Evolutionary conservation across 2,797 vertebrate species (phyloP).

Genomic region (Pangasius krempfi): DNA sequence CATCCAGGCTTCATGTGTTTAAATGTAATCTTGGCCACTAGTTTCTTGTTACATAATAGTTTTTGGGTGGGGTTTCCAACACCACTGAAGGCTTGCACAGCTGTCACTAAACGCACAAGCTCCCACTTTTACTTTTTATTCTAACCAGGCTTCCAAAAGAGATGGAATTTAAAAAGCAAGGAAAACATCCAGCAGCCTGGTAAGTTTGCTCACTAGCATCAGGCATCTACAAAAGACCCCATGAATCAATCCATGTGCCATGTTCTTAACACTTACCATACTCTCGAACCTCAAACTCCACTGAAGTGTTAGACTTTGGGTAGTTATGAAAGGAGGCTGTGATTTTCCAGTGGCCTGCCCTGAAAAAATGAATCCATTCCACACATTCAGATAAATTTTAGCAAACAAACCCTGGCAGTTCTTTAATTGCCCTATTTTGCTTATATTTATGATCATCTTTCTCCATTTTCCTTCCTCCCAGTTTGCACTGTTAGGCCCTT

Average conservation of each 20-base stretch:
- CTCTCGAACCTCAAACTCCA: conserved; percentile 72
- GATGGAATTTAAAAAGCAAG: neutral
- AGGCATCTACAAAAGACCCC: neutral
- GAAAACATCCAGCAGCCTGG: neutral
- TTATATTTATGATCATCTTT: neutral
- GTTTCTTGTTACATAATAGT: neutral
- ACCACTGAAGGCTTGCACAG: neutral
- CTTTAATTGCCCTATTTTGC: too few species aligned
- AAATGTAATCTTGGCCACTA: neutral
- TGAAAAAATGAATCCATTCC: conserved; percentile 43
- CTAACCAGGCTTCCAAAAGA: neutral
- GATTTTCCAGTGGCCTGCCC: conserved; percentile 73
- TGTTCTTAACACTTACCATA: conserved; percentile 62
- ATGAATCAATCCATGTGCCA: too few species aligned
- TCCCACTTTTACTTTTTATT: neutral
- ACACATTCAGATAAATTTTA: neutral
- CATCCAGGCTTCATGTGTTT: neutral
- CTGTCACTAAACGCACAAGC: neutral
- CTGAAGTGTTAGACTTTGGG: conserved; percentile 63
- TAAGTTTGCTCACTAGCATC: neutral
- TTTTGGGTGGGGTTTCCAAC: neutral
- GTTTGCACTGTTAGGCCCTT: neutral
- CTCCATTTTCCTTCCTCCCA: neutral
- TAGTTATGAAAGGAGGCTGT: conserved; percentile 62
- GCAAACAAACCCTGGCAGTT: neutral